These are phyloP conservation scores for Luperina nickerlii DNA, from an alignment of 2,888 invertebrate species.

Conservation along the genomic window DNA sequence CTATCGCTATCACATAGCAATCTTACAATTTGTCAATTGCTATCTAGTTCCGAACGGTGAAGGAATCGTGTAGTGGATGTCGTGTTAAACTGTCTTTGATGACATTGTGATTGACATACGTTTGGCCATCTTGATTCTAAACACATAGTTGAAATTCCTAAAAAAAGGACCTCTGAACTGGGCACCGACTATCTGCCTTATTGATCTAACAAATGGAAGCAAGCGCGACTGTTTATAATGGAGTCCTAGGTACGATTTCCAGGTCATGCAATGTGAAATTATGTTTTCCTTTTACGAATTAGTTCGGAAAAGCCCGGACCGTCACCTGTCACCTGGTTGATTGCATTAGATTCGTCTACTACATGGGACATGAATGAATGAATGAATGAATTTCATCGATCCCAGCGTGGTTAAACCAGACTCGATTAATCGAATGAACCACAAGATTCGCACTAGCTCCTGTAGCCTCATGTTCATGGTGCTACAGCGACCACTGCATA, in stretches of 20 bases:
- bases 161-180: not conserved
- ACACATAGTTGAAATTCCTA: not conserved
- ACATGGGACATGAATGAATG: too few relatives aligned
- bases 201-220: not conserved
- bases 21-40: constrained; percentile 50
- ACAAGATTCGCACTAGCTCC: too few relatives aligned
- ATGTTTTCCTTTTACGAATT: not conserved
- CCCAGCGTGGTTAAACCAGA: too few relatives aligned
- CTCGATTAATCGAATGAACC: too few relatives aligned
- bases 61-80: constrained; percentile 37
- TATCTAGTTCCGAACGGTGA: constrained; percentile 24
- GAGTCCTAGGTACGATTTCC: too few relatives aligned
- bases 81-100: constrained; percentile 6
- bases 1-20: constrained; percentile 23
- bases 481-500: too few relatives aligned
- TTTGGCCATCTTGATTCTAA: constrained; percentile 8
- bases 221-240: not conserved
- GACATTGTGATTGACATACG: constrained; percentile 20
- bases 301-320: not conserved
- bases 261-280: not conserved
- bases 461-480: too few relatives aligned
- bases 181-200: not conserved
- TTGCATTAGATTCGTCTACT: not conserved
- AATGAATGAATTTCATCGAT: too few relatives aligned
- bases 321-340: not conserved